A percentile compares a stretch with the other conserved stretches of the same genome.
Conservation (phyloP, 2,888 invertebrate species). For the Rhagonycha fulva region DNA sequence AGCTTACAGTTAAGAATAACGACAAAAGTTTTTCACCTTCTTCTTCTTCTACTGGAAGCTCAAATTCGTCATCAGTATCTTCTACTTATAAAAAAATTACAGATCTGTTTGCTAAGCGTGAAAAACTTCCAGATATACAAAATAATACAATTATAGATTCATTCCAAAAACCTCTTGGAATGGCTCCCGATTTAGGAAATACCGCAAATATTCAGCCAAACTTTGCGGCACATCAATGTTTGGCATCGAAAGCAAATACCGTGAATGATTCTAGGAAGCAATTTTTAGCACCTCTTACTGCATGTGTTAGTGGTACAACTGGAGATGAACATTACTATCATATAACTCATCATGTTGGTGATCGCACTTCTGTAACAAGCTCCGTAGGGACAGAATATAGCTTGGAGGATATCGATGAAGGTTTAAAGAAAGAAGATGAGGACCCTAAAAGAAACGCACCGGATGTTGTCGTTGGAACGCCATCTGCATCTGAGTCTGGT, state of each 20-base stretch:
- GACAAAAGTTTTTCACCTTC: slow-evolving; percentile 67
- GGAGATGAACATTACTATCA: slow-evolving; percentile 64
- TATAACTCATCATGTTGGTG: slow-evolving; percentile 57
- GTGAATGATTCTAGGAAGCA: slow-evolving; percentile 71
- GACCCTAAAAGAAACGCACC: slow-evolving; percentile 68
- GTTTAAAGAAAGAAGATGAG: slow-evolving; percentile 57
- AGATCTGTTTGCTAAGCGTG: slow-evolving; percentile 61
- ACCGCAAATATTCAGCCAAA: slow-evolving; percentile 53
- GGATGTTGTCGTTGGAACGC: slow-evolving; percentile 79
- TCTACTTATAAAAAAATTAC: slow-evolving; percentile 69
- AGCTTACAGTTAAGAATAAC: slow-evolving; percentile 35
- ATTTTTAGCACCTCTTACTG: slow-evolving; percentile 78
- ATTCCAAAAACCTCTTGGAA: slow-evolving; percentile 32
- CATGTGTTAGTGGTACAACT: slow-evolving; percentile 67
- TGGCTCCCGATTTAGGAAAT: slow-evolving; percentile 62
- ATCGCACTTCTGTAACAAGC: slow-evolving; percentile 64
- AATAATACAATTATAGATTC: slow-evolving; percentile 36
- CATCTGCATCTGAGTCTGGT: slow-evolving; percentile 58
- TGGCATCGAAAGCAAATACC: slow-evolving; percentile 53
- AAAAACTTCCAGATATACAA: slow-evolving; percentile 46
- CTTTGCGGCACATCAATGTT: slow-evolving; percentile 46
- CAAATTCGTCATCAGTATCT: slow-evolving; percentile 62
- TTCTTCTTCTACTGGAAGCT: slow-evolving; percentile 61
- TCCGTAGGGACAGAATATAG: slow-evolving; percentile 71
- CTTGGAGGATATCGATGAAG: slow-evolving; percentile 66